A percentile compares a stretch with the other conserved stretches of the same genome.
These are phyloP conservation scores for Euborellia annulipes DNA, from an alignment of 1,140 invertebrate species.

Conservation along the genomic window DNA sequence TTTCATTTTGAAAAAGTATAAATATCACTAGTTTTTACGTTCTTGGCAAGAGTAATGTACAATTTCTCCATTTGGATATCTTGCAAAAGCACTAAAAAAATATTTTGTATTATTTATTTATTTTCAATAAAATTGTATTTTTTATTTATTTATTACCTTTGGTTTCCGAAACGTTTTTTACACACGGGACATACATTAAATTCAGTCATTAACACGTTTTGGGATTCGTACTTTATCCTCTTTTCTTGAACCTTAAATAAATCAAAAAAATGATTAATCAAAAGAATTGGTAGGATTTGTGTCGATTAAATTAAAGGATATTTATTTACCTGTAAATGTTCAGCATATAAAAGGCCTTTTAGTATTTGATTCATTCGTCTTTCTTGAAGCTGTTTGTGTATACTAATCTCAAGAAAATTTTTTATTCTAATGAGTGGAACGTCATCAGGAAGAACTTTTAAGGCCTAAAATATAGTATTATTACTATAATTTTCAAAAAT, in stretches of 20 bases:
- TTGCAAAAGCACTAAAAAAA: conserved; percentile 66
- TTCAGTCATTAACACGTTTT: conserved; percentile 68
- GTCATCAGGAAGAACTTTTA: conserved; percentile 57
- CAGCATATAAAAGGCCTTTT: conserved; percentile 65
- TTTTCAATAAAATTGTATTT: background rate
- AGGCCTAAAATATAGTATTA: conserved; percentile 37
- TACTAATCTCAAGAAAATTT: conserved; percentile 58
- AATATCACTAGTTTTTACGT: conserved; percentile 5
- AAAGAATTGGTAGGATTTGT: conserved; percentile 10
- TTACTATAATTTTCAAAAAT: background rate
- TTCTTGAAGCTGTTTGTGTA: conserved; percentile 55
- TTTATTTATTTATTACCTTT: conserved; percentile 41
- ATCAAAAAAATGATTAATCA: conserved; percentile 4
- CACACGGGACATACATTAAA: conserved; percentile 79
- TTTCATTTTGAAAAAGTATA: conserved; percentile 3
- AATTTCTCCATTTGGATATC: conserved; percentile 80
- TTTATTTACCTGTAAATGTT: conserved; percentile 47
- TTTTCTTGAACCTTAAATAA: conserved; percentile 49
- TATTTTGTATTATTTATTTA: conserved; percentile 13
- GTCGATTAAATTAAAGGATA: no score
- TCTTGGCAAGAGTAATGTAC: conserved; percentile 74
- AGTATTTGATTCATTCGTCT: conserved; percentile 57
- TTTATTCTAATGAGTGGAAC: conserved; percentile 55
- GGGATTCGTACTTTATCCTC: conserved; percentile 61
- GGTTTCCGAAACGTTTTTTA: conserved; percentile 79